Percentiles rank a stretch among this genome's conserved stretches.
Evolutionary conservation across 2,888 invertebrate genomes (phyloP).

Genomic region (Hemistola chrysoprasaria): DNA sequence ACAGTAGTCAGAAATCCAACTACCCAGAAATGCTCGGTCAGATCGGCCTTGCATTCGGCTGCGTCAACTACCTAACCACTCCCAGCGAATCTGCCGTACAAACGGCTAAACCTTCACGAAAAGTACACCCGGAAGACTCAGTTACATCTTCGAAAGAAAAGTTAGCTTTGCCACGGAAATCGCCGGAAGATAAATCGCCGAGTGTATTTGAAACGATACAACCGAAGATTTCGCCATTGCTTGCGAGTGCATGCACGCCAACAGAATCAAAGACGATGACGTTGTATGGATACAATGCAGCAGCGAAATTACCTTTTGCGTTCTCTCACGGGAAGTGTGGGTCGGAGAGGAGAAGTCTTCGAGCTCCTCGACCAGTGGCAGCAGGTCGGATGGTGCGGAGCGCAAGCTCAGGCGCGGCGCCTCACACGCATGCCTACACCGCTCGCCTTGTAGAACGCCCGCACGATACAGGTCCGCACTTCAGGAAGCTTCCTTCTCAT

Average conservation of each 20-base stretch:
- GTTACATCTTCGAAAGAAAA: constrained; percentile 57
- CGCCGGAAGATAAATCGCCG: constrained; percentile 67
- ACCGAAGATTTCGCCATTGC: constrained; percentile 73
- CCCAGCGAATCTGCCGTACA: constrained; percentile 47
- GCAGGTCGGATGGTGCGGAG: constrained; percentile 80
- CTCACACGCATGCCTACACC: constrained; percentile 49
- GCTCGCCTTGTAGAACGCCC: constrained; percentile 60
- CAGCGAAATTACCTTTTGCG: constrained; percentile 74
- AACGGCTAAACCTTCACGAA: constrained; percentile 51
- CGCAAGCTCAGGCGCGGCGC: constrained; percentile 75
- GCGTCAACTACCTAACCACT: constrained; percentile 75
- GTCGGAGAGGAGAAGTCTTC: constrained; percentile 52
- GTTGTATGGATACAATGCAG: constrained; percentile 77
- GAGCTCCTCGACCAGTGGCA: constrained; percentile 49
- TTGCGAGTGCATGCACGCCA: constrained; percentile 63
- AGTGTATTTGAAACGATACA: constrained; percentile 55
- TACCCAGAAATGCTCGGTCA: constrained; percentile 80
- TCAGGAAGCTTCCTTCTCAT: constrained; percentile 27
- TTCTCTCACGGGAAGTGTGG: constrained; percentile 65
- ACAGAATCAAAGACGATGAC: constrained; percentile 73
- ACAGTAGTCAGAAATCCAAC: constrained; percentile 78
- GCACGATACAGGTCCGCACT: constrained; percentile 50
- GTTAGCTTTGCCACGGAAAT: constrained; percentile 53
- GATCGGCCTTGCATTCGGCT: constrained; percentile 78
- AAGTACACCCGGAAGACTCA: constrained; percentile 69